These are phyloP conservation scores for Xyliphius kryptos DNA, from an alignment of 2,113 vertebrate species.

Conservation along the genomic window DNA sequence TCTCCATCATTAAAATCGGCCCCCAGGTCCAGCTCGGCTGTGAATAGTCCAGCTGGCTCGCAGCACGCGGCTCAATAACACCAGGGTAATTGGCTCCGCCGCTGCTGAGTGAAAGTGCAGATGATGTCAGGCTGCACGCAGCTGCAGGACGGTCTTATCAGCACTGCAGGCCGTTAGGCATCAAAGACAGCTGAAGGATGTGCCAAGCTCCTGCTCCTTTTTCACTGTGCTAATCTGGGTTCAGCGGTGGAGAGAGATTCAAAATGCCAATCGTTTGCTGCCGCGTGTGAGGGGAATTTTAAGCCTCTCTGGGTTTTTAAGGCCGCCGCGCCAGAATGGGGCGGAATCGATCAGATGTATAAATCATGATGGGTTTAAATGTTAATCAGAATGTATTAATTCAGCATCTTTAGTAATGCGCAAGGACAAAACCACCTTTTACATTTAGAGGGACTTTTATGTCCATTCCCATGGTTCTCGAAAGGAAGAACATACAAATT, in stretches of 20 bases:
- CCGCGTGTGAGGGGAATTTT: constrained; percentile 14
- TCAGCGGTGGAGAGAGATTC: constrained; percentile 36
- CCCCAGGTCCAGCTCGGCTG: neutral
- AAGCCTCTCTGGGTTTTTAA: neutral
- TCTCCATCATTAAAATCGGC: too few species aligned
- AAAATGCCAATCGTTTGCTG: constrained; percentile 32
- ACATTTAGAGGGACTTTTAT: too few species aligned
- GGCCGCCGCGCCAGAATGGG: neutral
- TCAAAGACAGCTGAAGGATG: constrained; percentile 27
- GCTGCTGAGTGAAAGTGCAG: constrained; percentile 3
- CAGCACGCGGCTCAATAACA: neutral
- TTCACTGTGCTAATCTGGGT: constrained; percentile 52
- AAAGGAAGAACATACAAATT: too few species aligned
- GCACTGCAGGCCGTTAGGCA: constrained; percentile 34
- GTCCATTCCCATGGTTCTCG: too few species aligned
- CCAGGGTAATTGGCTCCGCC: constrained; percentile 15
- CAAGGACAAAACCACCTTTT: too few species aligned
- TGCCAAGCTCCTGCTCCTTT: constrained; percentile 16
- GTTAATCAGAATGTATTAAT: too few species aligned
- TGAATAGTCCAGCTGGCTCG: constrained; percentile 11
- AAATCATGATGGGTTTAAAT: too few species aligned
- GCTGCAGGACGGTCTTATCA: constrained; percentile 37
- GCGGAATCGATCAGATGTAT: too few species aligned
- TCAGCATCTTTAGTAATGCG: too few species aligned
- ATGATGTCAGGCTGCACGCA: constrained; percentile 7